Conservation (phyloP, 2,888 invertebrate genomes). For the Eupithecia tripunctaria region DNA sequence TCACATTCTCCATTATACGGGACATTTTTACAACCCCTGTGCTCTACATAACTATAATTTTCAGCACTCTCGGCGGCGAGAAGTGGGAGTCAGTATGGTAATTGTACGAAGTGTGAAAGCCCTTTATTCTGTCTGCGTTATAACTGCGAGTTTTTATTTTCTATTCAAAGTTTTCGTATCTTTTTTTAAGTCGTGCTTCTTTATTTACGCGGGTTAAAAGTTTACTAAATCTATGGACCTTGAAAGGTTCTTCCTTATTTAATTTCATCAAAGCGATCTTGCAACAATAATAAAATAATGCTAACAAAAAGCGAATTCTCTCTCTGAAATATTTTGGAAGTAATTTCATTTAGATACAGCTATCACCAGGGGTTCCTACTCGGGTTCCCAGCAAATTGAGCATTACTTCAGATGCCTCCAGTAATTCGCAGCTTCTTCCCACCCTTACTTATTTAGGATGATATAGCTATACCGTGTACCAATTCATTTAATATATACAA, state of each 20-base stretch:
- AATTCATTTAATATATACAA: slow-evolving; percentile 1
- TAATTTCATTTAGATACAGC: slow-evolving; percentile 65
- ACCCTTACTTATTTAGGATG: not conserved
- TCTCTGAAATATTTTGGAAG: slow-evolving; percentile 54
- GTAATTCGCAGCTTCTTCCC: slow-evolving; percentile 66
- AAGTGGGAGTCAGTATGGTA: slow-evolving; percentile 31
- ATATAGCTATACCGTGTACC: not conserved
- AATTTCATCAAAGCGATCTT: slow-evolving; percentile 6
- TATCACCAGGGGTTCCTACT: slow-evolving; percentile 60
- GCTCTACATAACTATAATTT: slow-evolving; percentile 47
- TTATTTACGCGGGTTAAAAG: not conserved
- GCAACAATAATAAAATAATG: slow-evolving; percentile 41
- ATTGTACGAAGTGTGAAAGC: slow-evolving; percentile 32
- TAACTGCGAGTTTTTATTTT: slow-evolving; percentile 7
- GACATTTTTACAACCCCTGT: slow-evolving; percentile 72
- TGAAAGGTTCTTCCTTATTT: slow-evolving; percentile 6
- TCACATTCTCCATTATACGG: slow-evolving; percentile 72
- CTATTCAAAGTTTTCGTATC: slow-evolving; percentile 2
- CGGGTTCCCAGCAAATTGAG: slow-evolving; percentile 69
- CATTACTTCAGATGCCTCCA: slow-evolving; percentile 71
- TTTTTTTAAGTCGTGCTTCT: not conserved
- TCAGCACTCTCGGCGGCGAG: slow-evolving; percentile 23
- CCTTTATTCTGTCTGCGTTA: slow-evolving; percentile 25
- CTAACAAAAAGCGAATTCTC: slow-evolving; percentile 45
- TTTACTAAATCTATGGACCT: not conserved